These are phyloP conservation scores for Antheraea yamamai DNA, from an alignment of 2,888 invertebrate species.

Conservation along the genomic window DNA sequence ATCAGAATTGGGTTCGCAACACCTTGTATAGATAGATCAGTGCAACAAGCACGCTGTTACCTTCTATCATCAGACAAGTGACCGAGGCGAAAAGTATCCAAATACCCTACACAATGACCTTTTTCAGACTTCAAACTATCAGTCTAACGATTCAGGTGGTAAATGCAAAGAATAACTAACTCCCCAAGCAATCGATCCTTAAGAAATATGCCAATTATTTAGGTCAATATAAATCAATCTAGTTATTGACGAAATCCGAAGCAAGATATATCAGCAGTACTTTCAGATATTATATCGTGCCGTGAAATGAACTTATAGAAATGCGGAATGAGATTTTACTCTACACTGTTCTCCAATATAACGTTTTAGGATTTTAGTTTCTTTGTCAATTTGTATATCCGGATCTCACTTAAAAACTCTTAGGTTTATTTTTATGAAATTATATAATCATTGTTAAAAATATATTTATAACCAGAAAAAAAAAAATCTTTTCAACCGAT, in stretches of 20 bases:
- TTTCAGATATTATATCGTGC: not conserved
- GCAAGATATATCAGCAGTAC: not conserved
- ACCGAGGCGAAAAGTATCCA: not conserved
- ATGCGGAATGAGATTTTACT: not conserved
- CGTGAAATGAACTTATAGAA: not conserved
- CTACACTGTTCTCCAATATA: not conserved
- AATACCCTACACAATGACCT: not conserved
- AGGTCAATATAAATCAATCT: not conserved
- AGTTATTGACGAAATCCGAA: not conserved
- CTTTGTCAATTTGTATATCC: no score
- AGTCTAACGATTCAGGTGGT: not conserved
- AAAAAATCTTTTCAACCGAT: no score
- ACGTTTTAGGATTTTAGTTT: no score
- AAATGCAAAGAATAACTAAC: not conserved
- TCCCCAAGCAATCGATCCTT: not conserved
- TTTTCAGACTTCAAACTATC: not conserved
- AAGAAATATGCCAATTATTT: not conserved
- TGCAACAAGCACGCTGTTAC: conserved; percentile 54
- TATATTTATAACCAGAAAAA: no score
- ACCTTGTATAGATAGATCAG: conserved; percentile 68
- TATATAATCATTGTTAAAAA: no score
- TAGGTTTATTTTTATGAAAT: no score
- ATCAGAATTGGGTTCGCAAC: conserved; percentile 55
- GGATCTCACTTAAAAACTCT: no score
- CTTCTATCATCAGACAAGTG: conserved; percentile 58